These are phyloP conservation scores for Smithornis capensis DNA, from an alignment of 2,113 vertebrate species.

Conservation along the genomic window DNA sequence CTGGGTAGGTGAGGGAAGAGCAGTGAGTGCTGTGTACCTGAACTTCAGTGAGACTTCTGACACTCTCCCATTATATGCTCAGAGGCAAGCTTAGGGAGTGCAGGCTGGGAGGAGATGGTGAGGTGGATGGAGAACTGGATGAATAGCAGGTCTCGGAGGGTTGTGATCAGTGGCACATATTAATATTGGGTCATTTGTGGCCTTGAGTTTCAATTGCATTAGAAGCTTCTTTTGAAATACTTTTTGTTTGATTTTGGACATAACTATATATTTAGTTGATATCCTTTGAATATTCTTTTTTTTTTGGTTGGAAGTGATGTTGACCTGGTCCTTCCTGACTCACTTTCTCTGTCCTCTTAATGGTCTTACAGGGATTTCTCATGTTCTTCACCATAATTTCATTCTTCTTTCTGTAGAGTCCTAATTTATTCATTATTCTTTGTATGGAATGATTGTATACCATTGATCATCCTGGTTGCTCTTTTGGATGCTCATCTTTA, in stretches of 20 bases:
- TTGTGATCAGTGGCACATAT: neutral
- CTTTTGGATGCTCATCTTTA: neutral
- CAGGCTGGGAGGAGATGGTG: neutral
- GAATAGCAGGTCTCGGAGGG: neutral
- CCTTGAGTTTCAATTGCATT: neutral
- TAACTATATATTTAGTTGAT: neutral
- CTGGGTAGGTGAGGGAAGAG: neutral
- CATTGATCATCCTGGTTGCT: neutral
- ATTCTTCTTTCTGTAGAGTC: neutral
- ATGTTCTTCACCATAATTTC: neutral
- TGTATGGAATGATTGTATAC: neutral
- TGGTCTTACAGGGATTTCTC: neutral
- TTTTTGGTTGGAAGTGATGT: neutral
- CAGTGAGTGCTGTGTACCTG: neutral
- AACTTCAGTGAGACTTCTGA: neutral
- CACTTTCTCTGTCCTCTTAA: neutral
- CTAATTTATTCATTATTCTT: neutral
- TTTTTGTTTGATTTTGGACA: neutral
- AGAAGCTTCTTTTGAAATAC: neutral
- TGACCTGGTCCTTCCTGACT: neutral
- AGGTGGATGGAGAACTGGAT: neutral
- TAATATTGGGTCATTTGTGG: neutral
- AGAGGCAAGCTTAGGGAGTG: neutral
- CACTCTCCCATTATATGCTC: neutral
- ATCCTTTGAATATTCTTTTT: neutral